Percentiles rank a stretch among this genome's conserved stretches.
These are phyloP conservation scores for Drosophila micromelanica DNA, from an alignment of 1,140 invertebrate genomes.

Conservation along the genomic window DNA sequence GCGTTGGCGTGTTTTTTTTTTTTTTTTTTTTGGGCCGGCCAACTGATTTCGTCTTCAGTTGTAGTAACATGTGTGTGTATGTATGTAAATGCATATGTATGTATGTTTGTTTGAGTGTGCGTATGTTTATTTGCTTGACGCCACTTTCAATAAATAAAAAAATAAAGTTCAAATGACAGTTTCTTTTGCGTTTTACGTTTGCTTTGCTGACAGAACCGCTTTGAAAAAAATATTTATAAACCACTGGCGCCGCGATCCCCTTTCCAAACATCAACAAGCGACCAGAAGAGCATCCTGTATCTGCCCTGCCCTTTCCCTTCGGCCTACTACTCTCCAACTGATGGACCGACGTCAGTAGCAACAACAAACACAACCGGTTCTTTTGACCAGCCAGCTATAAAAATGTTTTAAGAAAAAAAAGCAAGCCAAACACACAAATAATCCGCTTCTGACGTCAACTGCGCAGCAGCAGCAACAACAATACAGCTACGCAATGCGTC, in stretches of 20 bases:
- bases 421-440: conserved; percentile 38
- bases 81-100: background rate
- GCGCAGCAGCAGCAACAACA: conserved; percentile 40
- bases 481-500: conserved; percentile 46
- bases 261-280: conserved; percentile 1
- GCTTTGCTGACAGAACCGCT: background rate
- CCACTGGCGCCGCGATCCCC: background rate
- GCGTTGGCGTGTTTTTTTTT: conserved; percentile 58
- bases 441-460: conserved; percentile 76
- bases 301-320: background rate
- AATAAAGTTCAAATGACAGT: conserved; percentile 18
- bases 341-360: conserved; percentile 53
- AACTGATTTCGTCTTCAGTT: conserved; percentile 35
- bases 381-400: conserved; percentile 66
- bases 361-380: conserved; percentile 63
- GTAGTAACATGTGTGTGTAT: conserved; percentile 23
- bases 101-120: background rate
- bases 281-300: conserved; percentile 11
- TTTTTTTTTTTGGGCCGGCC: conserved; percentile 62
- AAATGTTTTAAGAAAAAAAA: conserved; percentile 48
- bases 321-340: conserved; percentile 22
- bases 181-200: conserved; percentile 18
- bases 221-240: background rate
- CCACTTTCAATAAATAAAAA: conserved; percentile 43
- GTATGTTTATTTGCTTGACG: conserved; percentile 24